Evolutionary conservation across 1,140 invertebrate species (phyloP).

Genomic region (Drosophila tsacasi): DNA sequence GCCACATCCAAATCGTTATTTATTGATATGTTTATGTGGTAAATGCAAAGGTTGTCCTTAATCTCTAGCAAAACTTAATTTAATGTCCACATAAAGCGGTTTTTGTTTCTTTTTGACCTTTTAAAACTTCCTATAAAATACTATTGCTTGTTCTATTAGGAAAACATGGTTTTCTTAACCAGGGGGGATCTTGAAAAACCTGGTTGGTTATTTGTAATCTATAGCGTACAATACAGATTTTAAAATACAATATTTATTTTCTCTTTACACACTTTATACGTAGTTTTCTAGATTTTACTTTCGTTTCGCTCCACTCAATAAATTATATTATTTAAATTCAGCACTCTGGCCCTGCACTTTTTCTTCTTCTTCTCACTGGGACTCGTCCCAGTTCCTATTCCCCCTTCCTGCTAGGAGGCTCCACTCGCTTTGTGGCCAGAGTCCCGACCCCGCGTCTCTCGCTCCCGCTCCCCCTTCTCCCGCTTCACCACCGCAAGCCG

Average conservation of each 20-base stretch:
- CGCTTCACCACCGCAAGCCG: slow-evolving; percentile 63
- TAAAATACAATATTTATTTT: slow-evolving; percentile 7
- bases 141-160: not conserved
- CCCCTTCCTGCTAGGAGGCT: slow-evolving; percentile 32
- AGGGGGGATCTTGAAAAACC: not conserved
- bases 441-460: slow-evolving; percentile 12
- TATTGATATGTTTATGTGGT: slow-evolving; percentile 1
- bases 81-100: not conserved
- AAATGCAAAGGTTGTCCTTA: not conserved
- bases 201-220: not conserved
- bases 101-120: not conserved
- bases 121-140: not conserved
- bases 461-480: slow-evolving; percentile 46
- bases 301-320: slow-evolving; percentile 19
- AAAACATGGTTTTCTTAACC: not conserved
- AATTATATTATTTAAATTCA: slow-evolving; percentile 41
- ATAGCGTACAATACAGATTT: not conserved
- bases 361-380: slow-evolving; percentile 9
- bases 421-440: slow-evolving; percentile 16
- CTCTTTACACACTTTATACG: not conserved
- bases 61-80: not conserved
- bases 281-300: slow-evolving; percentile 1
- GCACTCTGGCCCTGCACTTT: slow-evolving; percentile 5
- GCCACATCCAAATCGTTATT: not conserved
- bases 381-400: not conserved